Evolutionary conservation across 2,888 invertebrate genomes (phyloP), one percentile per base, ranked within the genome.

Genomic region (Sepioteuthis lessoniana): DNA sequence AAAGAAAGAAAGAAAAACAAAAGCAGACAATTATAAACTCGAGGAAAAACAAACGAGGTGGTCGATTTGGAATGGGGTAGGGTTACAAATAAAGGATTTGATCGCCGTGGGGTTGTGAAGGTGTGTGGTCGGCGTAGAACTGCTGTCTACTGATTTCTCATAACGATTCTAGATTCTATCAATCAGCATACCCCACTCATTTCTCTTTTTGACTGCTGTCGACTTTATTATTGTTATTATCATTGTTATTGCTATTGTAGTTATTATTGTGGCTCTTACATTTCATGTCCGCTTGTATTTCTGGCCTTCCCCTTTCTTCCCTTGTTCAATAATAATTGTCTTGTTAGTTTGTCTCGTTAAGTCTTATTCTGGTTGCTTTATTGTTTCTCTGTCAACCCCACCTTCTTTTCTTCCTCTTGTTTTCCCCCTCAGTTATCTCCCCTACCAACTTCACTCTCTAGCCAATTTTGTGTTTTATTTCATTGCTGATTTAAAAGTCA

Each of bases 371-470:
- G 92, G 19, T 92, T 38, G 92, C 46, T 46, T 92, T 92, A 92
- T 47, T 92, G 47, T 37, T 92, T 46, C 37, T 31, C 37, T 31
- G 28, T 31, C 92, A 2, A 55, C 42, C 37, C 42, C 38, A 13
- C 38, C 42, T 16, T 31, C 31, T n/a, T 46, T 47, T 19, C 92
- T n/a, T 92, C 92, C 38, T 38, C 31, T 92, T n/a, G 19, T 46
- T 47, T 42, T 46, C 92, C 47, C n/a, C 92, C 47, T 47, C 95
- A 76, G 76, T 76, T 76, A 97, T 95, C 94, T 95, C 95, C 42
- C 95, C 95, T 46, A 16, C 92, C 92, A 92, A 42, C 92, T 31
- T 21, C 92, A 42, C 92, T n/a, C 38, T 47, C 92, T 19, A 92
- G 46, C 92, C 47, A 47, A 92, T 92, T 92, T 76, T 76, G 16